These are phyloP conservation scores for Bombycilla garrulus DNA, from an alignment of 2,113 vertebrate genomes.

Conservation along the genomic window DNA sequence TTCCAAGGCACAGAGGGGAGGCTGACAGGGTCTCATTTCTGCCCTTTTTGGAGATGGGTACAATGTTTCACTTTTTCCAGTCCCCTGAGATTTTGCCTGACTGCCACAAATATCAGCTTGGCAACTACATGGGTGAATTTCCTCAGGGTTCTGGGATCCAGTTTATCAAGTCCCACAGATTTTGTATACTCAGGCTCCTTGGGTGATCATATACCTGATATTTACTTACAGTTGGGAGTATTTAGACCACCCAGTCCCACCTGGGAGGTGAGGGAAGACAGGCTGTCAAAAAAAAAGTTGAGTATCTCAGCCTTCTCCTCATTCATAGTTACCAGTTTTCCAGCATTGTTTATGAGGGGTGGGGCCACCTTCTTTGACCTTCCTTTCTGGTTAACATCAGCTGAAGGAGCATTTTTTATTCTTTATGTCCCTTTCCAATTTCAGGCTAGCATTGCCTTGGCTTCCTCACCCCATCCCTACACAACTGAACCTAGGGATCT, in stretches of 20 bases:
- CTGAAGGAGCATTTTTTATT: not conserved
- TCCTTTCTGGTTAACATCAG: not conserved
- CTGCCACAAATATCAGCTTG: not conserved
- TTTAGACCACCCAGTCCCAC: not conserved
- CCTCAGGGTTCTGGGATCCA: not conserved
- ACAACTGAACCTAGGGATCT: not conserved
- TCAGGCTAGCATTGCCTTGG: not conserved
- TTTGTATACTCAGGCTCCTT: not conserved
- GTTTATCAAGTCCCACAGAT: not conserved
- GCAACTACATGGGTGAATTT: not conserved
- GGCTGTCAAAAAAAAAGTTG: too few relatives aligned
- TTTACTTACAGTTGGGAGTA: not conserved
- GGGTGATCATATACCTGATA: too few relatives aligned
- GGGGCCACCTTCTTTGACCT: not conserved
- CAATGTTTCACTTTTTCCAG: not conserved
- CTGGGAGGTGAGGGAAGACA: too few relatives aligned
- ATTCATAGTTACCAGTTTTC: not conserved
- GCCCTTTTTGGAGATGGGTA: not conserved
- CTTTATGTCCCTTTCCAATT: not conserved
- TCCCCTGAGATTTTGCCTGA: too few relatives aligned
- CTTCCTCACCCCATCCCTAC: not conserved
- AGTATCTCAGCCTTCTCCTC: not conserved
- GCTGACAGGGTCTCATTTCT: not conserved
- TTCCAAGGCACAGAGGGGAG: not conserved
- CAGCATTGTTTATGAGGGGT: not conserved